A percentile compares a stretch with the other conserved stretches of the same genome.
Evolutionary conservation across 2,797 vertebrate species (phyloP).

Genomic region (Malacoraja senta): DNA sequence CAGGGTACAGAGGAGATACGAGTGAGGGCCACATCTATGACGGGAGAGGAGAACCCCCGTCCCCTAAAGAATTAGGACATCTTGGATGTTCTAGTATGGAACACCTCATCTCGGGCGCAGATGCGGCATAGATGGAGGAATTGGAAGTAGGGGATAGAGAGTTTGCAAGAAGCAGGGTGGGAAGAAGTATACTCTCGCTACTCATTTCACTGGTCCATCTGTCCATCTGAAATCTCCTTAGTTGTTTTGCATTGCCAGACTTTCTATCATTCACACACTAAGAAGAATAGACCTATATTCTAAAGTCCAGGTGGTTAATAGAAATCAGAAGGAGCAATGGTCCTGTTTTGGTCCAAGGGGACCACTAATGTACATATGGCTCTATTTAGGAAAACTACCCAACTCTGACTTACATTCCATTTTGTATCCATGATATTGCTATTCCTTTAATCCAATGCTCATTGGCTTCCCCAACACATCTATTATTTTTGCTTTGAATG

Average conservation of each 20-base stretch:
- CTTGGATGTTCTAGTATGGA: too few species aligned
- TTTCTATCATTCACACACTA: not conserved
- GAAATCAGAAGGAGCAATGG: not conserved
- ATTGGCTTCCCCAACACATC: not conserved
- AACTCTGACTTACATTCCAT: not conserved
- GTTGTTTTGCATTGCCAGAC: not conserved
- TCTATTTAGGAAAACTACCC: not conserved
- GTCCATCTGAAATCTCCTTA: not conserved
- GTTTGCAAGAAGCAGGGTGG: too few species aligned
- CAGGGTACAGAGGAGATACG: too few species aligned
- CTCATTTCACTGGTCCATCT: not conserved
- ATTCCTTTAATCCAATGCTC: not conserved
- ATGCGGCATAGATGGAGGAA: too few species aligned
- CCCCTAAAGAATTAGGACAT: too few species aligned
- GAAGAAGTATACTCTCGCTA: too few species aligned
- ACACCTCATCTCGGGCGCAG: too few species aligned
- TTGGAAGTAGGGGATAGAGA: too few species aligned
- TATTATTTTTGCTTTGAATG: not conserved
- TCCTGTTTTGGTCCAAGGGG: not conserved
- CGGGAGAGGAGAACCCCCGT: too few species aligned
- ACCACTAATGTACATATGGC: not conserved
- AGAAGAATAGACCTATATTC: not conserved
- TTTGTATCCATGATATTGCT: not conserved
- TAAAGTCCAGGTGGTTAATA: too few species aligned
- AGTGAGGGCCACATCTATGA: too few species aligned